Base-by-base conservation (phyloP, 2,797 vertebrate species). In the Oophaga sylvatica region DNA sequence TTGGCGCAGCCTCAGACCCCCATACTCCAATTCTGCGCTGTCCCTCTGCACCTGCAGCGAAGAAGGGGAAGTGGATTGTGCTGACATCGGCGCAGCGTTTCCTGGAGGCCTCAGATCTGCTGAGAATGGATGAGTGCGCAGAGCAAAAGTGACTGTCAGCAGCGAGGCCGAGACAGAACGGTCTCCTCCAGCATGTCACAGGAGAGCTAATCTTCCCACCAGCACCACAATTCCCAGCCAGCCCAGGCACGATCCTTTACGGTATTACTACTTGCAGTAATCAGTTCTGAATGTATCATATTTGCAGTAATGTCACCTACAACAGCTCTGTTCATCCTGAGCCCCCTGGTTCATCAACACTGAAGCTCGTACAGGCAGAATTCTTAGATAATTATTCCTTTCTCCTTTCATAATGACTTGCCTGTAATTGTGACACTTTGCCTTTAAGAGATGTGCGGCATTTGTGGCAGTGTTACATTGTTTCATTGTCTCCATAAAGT, bases 61-160 rank as follows among this genome's bases (percentile, higher is more conserved):
- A 16, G 6, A 5, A 53, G 57, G 70, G 83, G 83, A 84, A 77
- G 70, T 77, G 41, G 3, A 7, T 63, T 77, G 11, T 77, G 83
- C 83, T 76, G 83, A 84, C 57, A 19, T 29, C 22, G 35, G 83
- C 11, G n/a, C 12, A 41, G 71, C 59, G 70, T 84, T 84, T 84
- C 83, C 83, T 84, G 71, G 56, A 31, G 16, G 56, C 56, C 60
- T n/a, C 22, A 19, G 71, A 77, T 84, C 13, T 77, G 71, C 57
- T 62, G 82, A 84, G 67, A 53, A 41, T 12, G 31, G 81, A 73
- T 84, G 82, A 84, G 68, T 59, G 48, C 26, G 82, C 82, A 60
- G 70, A 71, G 26, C 31, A 12, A 29, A 83, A 59, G 56, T 35
- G 81, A 71, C 81, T 73, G 19, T 57, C 20, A 12, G 80, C 62